Conservation (phyloP, 2,797 vertebrate genomes). For the Pterois miles region DNA sequence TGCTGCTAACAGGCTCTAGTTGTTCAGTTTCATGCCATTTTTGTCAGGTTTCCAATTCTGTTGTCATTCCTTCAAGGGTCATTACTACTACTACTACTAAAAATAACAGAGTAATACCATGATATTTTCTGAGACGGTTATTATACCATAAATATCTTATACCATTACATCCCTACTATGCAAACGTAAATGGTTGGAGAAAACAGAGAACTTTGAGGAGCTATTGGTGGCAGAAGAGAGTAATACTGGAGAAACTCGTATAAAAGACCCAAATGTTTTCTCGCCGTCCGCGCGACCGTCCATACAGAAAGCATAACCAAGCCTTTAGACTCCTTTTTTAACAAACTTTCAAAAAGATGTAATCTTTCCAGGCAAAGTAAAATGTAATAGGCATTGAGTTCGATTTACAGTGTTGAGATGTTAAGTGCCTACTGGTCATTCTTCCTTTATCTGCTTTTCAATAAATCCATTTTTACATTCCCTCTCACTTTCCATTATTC, state of each 20-base stretch:
- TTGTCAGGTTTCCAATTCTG: too few species aligned
- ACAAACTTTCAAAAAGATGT: slow-evolving; percentile 41
- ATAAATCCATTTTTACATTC: slow-evolving; percentile 52
- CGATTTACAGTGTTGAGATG: slow-evolving; percentile 40
- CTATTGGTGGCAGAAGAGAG: background rate
- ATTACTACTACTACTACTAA: too few species aligned
- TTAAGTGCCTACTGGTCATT: slow-evolving; percentile 54
- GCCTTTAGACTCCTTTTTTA: slow-evolving; percentile 1
- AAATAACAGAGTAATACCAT: too few species aligned
- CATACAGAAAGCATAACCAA: background rate
- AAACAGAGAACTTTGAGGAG: background rate
- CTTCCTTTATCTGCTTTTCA: slow-evolving; percentile 42
- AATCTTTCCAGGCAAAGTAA: slow-evolving; percentile 50
- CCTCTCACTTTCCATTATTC: slow-evolving; percentile 19
- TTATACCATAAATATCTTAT: too few species aligned
- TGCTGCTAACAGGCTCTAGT: too few species aligned
- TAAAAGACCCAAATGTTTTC: background rate
- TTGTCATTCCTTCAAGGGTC: too few species aligned
- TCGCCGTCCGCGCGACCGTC: background rate
- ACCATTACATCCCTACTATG: too few species aligned
- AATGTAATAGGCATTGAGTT: slow-evolving; percentile 21
- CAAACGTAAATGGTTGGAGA: too few species aligned
- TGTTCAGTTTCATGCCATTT: too few species aligned
- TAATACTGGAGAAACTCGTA: background rate
- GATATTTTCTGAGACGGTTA: too few species aligned